Conservation (phyloP, 2,888 invertebrate species). For the Yponomeuta plumbellus region DNA sequence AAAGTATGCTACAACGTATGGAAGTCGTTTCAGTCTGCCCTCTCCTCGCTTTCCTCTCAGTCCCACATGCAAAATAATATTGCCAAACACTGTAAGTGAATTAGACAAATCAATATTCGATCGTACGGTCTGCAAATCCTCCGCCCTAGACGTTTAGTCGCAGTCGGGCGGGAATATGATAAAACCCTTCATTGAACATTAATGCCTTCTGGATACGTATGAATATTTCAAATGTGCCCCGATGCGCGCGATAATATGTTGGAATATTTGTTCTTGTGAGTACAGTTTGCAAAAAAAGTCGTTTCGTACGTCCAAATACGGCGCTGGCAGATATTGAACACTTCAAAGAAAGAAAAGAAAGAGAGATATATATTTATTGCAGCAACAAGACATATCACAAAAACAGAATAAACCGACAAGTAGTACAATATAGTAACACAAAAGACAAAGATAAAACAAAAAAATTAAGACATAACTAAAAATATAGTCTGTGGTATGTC, state of each 20-base stretch:
- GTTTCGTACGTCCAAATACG: background rate
- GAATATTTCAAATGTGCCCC: constrained; percentile 70
- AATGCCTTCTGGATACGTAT: constrained; percentile 66
- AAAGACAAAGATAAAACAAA: too few relatives aligned
- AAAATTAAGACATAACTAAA: too few relatives aligned
- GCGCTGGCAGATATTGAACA: too few relatives aligned
- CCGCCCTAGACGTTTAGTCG: constrained; percentile 4
- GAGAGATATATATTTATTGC: too few relatives aligned
- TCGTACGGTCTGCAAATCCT: background rate
- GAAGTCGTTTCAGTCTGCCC: too few relatives aligned
- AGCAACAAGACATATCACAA: too few relatives aligned
- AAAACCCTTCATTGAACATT: constrained; percentile 58
- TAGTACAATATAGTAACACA: too few relatives aligned
- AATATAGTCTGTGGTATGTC: too few relatives aligned
- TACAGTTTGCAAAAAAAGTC: constrained; percentile 39
- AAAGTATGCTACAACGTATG: too few relatives aligned
- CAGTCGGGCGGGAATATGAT: constrained; percentile 38
- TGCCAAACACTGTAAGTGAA: background rate
- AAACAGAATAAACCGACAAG: too few relatives aligned
- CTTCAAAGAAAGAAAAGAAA: too few relatives aligned
- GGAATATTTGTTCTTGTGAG: constrained; percentile 50
- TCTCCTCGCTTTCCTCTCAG: background rate
- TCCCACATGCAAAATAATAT: background rate
- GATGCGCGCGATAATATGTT: constrained; percentile 61
- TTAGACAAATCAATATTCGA: background rate